phyloP scores from a whole-genome alignment of 2,797 vertebrate genomes.

The Discoglossus pictus region DNA sequence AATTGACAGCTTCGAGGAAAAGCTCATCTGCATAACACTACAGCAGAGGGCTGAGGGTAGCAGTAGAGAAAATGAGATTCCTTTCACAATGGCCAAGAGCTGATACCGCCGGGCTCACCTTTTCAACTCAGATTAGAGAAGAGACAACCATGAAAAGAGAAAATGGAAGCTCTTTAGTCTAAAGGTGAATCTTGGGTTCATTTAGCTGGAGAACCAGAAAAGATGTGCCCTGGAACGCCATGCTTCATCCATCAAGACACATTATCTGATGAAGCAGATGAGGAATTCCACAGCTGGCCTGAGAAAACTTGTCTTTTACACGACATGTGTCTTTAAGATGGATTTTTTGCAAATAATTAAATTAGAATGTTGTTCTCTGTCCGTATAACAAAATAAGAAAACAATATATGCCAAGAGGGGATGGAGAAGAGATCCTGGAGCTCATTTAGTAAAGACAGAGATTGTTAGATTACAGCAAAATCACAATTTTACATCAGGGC shows the following conservation, averaged over 20 bases:
- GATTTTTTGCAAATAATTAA: slow-evolving; percentile 65
- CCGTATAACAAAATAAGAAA: slow-evolving; percentile 53
- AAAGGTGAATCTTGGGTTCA: slow-evolving; percentile 33
- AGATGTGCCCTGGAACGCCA: slow-evolving; percentile 17
- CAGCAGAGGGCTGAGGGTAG: slow-evolving; percentile 1
- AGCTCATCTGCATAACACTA: slow-evolving; percentile 38
- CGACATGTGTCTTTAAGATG: slow-evolving; percentile 55
- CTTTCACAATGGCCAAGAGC: slow-evolving; percentile 19
- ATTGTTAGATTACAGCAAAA: too few species aligned
- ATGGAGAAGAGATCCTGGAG: not conserved
- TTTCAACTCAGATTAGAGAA: slow-evolving; percentile 46
- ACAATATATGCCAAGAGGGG: slow-evolving; percentile 20
- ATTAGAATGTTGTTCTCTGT: slow-evolving; percentile 55
- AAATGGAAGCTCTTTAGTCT: slow-evolving; percentile 1
- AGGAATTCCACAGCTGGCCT: slow-evolving; percentile 53
- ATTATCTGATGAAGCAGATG: slow-evolving; percentile 58
- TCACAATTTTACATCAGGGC: too few species aligned
- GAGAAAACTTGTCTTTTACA: slow-evolving; percentile 38
- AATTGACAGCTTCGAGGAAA: slow-evolving; percentile 38
- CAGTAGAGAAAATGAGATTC: slow-evolving; percentile 35
- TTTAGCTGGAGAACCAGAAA: slow-evolving; percentile 1
- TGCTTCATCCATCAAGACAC: slow-evolving; percentile 56
- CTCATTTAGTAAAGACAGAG: too few species aligned
- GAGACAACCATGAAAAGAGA: slow-evolving; percentile 30
- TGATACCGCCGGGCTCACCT: slow-evolving; percentile 34